Evolutionary conservation across 2,888 invertebrate species (phyloP).

Genomic region (Agapostemon virescens): DNA sequence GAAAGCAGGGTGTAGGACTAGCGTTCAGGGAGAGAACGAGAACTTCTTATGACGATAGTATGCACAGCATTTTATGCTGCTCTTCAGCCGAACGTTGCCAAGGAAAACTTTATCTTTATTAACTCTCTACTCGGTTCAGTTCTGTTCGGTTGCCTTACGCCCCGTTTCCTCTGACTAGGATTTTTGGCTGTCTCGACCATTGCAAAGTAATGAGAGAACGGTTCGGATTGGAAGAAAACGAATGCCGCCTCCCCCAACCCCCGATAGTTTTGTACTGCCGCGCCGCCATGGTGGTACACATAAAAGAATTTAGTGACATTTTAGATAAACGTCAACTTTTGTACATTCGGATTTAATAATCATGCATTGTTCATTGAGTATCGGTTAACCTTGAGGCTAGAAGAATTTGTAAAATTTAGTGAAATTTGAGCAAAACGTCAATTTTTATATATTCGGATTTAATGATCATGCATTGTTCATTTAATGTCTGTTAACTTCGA

Average conservation of each 20-base stretch:
- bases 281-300: too few relatives aligned
- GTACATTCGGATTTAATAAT: too few relatives aligned
- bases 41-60: conserved; percentile 34
- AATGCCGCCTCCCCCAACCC: neutral
- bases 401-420: too few relatives aligned
- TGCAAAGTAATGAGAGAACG: conserved; percentile 9
- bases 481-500: too few relatives aligned
- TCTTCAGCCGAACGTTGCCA: conserved; percentile 37
- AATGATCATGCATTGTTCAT: too few relatives aligned
- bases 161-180: neutral
- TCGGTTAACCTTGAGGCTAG: too few relatives aligned
- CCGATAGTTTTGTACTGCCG: neutral
- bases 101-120: conserved; percentile 41
- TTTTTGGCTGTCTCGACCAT: conserved; percentile 7
- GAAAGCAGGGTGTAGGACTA: neutral
- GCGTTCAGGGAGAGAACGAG: neutral
- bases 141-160: neutral
- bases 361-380: too few relatives aligned
- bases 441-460: too few relatives aligned
- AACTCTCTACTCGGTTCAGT: conserved; percentile 12
- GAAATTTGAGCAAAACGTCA: too few relatives aligned
- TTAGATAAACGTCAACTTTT: too few relatives aligned
- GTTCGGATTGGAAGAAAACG: neutral
- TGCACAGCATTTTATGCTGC: conserved; percentile 20
- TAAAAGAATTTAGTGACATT: too few relatives aligned